These are phyloP conservation scores for Drepana arcuata DNA, from an alignment of 1,140 invertebrate genomes.

Conservation along the genomic window DNA sequence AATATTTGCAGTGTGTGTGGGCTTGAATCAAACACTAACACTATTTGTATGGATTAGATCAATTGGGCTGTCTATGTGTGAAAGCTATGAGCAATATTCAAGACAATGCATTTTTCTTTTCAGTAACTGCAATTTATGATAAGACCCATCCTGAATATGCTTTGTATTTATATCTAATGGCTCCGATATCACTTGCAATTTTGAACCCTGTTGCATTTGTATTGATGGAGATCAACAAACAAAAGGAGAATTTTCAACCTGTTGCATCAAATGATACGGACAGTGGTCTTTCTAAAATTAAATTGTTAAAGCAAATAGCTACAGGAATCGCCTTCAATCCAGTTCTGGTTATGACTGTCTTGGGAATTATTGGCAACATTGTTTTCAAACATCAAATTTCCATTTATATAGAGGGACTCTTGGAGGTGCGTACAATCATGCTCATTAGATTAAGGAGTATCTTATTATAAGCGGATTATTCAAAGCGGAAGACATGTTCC, in stretches of 20 bases:
- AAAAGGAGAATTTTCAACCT: constrained; percentile 42
- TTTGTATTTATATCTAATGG: constrained; percentile 93
- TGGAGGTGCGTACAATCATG: constrained; percentile 83
- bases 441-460: too few relatives aligned
- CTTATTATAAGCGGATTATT: too few relatives aligned
- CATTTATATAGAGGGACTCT: constrained; percentile 79
- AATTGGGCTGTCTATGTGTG: too few relatives aligned
- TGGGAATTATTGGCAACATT: constrained; percentile 91
- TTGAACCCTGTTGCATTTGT: constrained; percentile 95
- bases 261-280: constrained; percentile 20
- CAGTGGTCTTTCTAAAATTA: constrained; percentile 17
- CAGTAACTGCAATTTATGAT: constrained; percentile 83
- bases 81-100: too few relatives aligned
- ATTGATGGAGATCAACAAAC: constrained; percentile 90
- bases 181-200: constrained; percentile 93
- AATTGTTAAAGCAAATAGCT: constrained; percentile 48
- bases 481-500: too few relatives aligned
- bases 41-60: too few relatives aligned
- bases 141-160: constrained; percentile 91
- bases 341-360: constrained; percentile 92
- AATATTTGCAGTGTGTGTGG: neutral
- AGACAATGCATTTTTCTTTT: constrained; percentile 39
- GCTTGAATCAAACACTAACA: neutral
- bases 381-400: constrained; percentile 86
- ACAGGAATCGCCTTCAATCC: constrained; percentile 90